phyloP scores from a whole-genome alignment of 2,113 vertebrate species.

The Nannospalax galili region DNA sequence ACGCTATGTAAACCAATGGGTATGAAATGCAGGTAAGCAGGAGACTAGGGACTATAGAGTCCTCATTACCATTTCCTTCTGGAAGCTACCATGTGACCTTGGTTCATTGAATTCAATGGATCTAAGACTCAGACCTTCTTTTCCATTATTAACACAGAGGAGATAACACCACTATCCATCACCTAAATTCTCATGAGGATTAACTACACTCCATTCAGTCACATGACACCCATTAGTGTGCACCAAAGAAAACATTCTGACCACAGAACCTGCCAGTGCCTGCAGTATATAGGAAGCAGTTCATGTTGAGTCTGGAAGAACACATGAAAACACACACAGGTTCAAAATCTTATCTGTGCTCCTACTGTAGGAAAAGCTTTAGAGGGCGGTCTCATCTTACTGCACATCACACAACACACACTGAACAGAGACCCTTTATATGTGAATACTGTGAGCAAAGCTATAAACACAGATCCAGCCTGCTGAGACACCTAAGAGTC shows the following conservation, averaged over 20 bases:
- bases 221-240: fast-evolving
- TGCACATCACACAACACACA: background rate
- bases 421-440: background rate
- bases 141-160: no score
- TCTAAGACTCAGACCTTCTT: no score
- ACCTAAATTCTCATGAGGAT: no score
- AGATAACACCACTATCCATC: no score
- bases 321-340: background rate
- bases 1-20: no score
- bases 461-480: slow-evolving; percentile 7
- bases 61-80: no score
- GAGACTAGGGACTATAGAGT: no score
- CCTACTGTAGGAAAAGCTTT: slow-evolving; percentile 9
- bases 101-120: no score
- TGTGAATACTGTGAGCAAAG: slow-evolving; percentile 34
- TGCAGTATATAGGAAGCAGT: background rate
- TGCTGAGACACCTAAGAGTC: background rate
- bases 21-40: no score
- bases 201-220: background rate
- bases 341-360: background rate
- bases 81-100: no score
- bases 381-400: background rate
- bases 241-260: background rate
- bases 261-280: background rate
- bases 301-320: background rate